phyloP scores from a whole-genome alignment of 2,113 vertebrate genomes.

The Setophaga kirtlandii region DNA sequence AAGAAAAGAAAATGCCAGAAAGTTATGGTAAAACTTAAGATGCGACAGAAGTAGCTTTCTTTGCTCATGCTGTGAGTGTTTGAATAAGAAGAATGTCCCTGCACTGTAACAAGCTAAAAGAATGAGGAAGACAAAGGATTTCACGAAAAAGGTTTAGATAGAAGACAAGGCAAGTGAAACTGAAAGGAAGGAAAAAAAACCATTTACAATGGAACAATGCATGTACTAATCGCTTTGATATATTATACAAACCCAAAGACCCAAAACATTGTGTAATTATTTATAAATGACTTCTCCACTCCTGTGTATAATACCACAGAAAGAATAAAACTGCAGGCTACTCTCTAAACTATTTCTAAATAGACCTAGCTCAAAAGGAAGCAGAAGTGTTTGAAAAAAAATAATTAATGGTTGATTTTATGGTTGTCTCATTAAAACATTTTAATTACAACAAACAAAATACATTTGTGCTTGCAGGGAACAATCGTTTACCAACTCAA shows the following conservation, averaged over 20 bases:
- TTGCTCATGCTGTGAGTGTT: slow-evolving; percentile 94
- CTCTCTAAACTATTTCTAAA: slow-evolving; percentile 94
- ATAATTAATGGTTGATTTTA: slow-evolving; percentile 99
- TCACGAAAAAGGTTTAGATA: slow-evolving; percentile 93
- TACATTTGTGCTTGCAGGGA: slow-evolving; percentile 74
- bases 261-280: slow-evolving; percentile 99
- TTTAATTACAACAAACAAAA: slow-evolving; percentile 95
- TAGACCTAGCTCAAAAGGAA: slow-evolving; percentile 86
- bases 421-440: slow-evolving; percentile 99
- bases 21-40: slow-evolving; percentile 84
- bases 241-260: slow-evolving; percentile 99
- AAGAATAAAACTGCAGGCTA: slow-evolving; percentile 98
- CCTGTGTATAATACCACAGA: slow-evolving; percentile 85
- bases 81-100: slow-evolving; percentile 96
- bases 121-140: slow-evolving; percentile 95
- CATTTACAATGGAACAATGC: slow-evolving; percentile 97
- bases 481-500: slow-evolving; percentile 63
- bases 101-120: slow-evolving; percentile 97
- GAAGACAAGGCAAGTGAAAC: slow-evolving; percentile 92
- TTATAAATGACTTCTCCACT: slow-evolving; percentile 99
- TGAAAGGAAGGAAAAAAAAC: slow-evolving; percentile 90
- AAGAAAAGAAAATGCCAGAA: slow-evolving; percentile 81
- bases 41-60: slow-evolving; percentile 85
- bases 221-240: slow-evolving; percentile 99
- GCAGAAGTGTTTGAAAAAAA: slow-evolving; percentile 88